phyloP scores from a whole-genome alignment of 2,113 vertebrate genomes.

The Alosa alosa region DNA sequence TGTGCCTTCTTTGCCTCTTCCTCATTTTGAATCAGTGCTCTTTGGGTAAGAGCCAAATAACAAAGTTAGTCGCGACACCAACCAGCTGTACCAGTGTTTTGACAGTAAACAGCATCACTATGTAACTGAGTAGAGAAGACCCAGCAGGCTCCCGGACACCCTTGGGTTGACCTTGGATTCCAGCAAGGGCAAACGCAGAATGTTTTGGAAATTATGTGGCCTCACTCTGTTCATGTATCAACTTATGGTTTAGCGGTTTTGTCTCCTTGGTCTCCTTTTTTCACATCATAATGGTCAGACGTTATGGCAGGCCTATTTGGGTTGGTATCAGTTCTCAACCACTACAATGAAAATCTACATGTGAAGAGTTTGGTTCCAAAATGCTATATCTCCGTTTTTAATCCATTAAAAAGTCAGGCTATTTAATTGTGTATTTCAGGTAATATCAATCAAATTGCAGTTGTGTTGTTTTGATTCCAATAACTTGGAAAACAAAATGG shows the following conservation, averaged over 20 bases:
- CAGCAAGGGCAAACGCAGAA: conserved; percentile 29
- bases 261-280: not conserved
- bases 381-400: no score
- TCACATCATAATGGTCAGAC: not conserved
- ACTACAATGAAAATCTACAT: not conserved
- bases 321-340: not conserved
- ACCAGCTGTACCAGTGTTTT: conserved; percentile 47
- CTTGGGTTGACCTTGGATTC: conserved; percentile 49
- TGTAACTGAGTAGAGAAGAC: conserved; percentile 32
- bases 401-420: no score
- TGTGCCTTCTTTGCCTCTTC: not conserved
- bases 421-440: no score
- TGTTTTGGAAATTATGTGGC: conserved; percentile 58
- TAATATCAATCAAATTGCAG: no score
- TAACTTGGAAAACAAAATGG: no score
- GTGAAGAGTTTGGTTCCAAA: no score
- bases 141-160: conserved; percentile 41
- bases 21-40: not conserved
- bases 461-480: no score
- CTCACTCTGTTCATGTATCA: conserved; percentile 32
- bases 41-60: not conserved
- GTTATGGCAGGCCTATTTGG: not conserved
- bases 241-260: not conserved
- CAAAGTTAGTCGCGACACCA: not conserved
- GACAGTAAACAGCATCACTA: conserved; percentile 50